These are phyloP conservation scores for Cybosia mesomella DNA, from an alignment of 2,888 invertebrate genomes.

Conservation along the genomic window DNA sequence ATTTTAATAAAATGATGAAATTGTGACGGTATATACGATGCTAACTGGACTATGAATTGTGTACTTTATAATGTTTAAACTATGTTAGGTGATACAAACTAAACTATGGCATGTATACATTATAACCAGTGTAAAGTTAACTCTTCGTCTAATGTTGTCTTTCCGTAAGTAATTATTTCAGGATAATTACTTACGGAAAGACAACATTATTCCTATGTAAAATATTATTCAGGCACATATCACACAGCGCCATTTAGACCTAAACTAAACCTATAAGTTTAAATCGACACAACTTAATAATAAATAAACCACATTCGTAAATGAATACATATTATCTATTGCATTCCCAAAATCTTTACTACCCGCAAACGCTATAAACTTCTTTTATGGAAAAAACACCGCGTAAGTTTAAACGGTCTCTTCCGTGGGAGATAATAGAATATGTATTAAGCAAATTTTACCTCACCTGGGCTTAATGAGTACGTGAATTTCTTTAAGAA, in stretches of 20 bases:
- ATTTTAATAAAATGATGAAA: slow-evolving; percentile 3
- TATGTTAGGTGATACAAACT: background rate
- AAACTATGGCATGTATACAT: background rate
- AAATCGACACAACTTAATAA: too few species aligned
- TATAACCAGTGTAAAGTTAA: background rate
- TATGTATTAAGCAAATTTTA: background rate
- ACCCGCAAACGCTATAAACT: background rate
- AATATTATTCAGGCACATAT: background rate
- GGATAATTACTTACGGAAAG: background rate
- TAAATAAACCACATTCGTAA: too few species aligned
- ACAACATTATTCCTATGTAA: background rate
- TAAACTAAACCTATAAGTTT: background rate
- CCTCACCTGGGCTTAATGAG: slow-evolving; percentile 93
- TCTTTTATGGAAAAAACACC: too few species aligned
- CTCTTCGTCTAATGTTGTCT: background rate
- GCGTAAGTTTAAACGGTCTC: background rate
- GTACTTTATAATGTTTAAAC: background rate
- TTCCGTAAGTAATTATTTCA: background rate
- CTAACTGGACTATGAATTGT: slow-evolving; percentile 2
- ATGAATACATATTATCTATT: background rate
- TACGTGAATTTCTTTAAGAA: slow-evolving; percentile 94
- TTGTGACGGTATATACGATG: background rate
- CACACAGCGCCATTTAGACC: background rate
- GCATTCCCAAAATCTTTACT: background rate
- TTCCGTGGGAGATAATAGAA: background rate